These are phyloP conservation scores for Indicator maculatus DNA, from an alignment of 2,113 vertebrate genomes.

Conservation along the genomic window DNA sequence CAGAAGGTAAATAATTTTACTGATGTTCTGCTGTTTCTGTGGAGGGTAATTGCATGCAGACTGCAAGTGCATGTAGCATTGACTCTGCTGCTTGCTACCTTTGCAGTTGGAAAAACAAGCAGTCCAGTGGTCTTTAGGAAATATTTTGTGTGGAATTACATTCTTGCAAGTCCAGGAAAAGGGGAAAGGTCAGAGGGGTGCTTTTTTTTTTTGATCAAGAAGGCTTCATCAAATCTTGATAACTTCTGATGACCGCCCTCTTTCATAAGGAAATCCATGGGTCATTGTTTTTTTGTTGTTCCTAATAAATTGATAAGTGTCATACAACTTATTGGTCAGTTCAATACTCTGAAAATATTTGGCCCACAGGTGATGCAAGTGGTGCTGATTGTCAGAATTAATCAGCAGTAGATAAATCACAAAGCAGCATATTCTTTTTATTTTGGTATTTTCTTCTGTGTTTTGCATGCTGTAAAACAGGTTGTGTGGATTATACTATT, in stretches of 20 bases:
- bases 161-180: constrained; percentile 8
- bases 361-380: not conserved
- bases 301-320: not conserved
- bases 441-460: not conserved
- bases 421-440: not conserved
- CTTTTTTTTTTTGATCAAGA: not conserved
- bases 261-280: not conserved
- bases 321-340: not conserved
- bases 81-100: not conserved
- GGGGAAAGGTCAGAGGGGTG: not conserved
- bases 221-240: not conserved
- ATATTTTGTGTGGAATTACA: not conserved
- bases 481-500: not conserved
- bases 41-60: not conserved
- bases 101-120: not conserved
- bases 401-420: not conserved
- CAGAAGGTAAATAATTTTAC: not conserved
- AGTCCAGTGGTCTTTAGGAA: not conserved
- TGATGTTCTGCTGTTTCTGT: not conserved
- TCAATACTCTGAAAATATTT: not conserved
- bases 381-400: not conserved
- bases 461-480: not conserved
- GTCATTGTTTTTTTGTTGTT: not conserved
- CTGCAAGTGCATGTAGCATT: not conserved
- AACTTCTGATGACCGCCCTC: not conserved